Base-by-base conservation (phyloP, 2,888 invertebrate genomes). In the Nomada fabriciana region DNA sequence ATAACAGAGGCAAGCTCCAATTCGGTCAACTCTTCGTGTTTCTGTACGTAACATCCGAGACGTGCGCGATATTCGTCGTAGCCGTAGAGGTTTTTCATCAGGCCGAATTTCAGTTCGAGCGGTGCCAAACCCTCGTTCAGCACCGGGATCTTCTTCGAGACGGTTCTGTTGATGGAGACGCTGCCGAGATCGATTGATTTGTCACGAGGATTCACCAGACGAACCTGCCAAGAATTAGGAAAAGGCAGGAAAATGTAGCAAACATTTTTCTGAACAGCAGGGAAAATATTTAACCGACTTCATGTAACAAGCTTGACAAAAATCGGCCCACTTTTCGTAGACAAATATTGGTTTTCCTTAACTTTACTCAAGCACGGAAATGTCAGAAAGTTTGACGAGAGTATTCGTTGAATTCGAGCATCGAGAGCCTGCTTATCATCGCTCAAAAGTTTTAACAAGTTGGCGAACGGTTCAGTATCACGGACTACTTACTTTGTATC, bases 101-200 rank as follows among this genome's bases (percentile, higher is more conserved):
- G 94, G 88, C 95, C 94, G 80, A 96, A 95, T 65, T 90, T 92
- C 0, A 95, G 94, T n/a, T 94, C 94, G n/a, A 96, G 94, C 2
- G 94, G 89, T 57, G 95, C 94, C 87, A 94, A 94, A 76, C 95
- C 95, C 76, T 95, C 94, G 88, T 96, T 96, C 88, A 95, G 93
- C n/a, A 96, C 95, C 81, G 94, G 94, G 69, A 96, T 94, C 73
- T 94, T 94, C 71, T 95, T 95, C 20, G 94, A 93, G 20, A 94
- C 94, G 55, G 93, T 94, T 80, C 95, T 94, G 0, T 95, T 95
- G 0, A 95, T 93, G 25, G 89, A 69, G 1, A 91, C 57, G 47
- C 80, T 88, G 4, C 94, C 94, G 36, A 95, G 91, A 86, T 94
- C 91, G 47, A 95, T 84, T 25, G 92, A 91, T 85, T 93, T 94